These are phyloP conservation scores for Rhopilema esculentum DNA, from an alignment of 30 jellyfish, hydroid and myxozoan genomes.

Conservation along the genomic window DNA sequence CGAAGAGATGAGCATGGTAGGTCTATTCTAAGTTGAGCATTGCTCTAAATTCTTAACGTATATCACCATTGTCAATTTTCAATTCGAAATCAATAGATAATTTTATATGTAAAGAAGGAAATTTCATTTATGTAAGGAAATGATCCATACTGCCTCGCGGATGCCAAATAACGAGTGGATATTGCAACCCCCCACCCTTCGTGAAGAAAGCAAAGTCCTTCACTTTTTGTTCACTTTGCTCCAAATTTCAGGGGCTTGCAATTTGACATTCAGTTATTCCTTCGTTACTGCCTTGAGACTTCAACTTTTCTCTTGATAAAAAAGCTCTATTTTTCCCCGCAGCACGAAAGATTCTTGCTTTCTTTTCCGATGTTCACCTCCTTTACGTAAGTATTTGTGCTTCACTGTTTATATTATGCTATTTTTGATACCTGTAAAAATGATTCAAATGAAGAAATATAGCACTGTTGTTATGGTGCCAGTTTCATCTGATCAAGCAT, in stretches of 20 bases:
- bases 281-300: not conserved
- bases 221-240: not conserved
- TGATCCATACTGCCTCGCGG: too few relatives aligned
- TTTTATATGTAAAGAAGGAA: too few relatives aligned
- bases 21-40: not conserved
- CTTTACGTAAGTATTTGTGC: constrained; percentile 64
- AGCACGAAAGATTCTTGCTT: constrained; percentile 83
- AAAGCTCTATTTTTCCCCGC: too few relatives aligned
- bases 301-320: too few relatives aligned
- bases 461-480: too few relatives aligned
- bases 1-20: constrained; percentile 82
- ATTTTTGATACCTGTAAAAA: too few relatives aligned
- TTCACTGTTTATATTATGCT: not conserved
- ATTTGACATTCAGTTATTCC: not conserved
- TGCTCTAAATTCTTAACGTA: not conserved
- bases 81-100: too few relatives aligned
- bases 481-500: too few relatives aligned
- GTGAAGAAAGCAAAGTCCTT: not conserved
- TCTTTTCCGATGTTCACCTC: constrained; percentile 86
- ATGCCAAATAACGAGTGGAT: too few relatives aligned
- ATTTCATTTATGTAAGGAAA: too few relatives aligned
- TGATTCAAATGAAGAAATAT: too few relatives aligned
- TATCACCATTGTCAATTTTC: not conserved
- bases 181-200: not conserved
- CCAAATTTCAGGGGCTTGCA: not conserved